Evolutionary conservation across 2,888 invertebrate genomes (phyloP), one percentile per base, ranked within the genome.

Genomic region (Malthinus seriepunctatus): DNA sequence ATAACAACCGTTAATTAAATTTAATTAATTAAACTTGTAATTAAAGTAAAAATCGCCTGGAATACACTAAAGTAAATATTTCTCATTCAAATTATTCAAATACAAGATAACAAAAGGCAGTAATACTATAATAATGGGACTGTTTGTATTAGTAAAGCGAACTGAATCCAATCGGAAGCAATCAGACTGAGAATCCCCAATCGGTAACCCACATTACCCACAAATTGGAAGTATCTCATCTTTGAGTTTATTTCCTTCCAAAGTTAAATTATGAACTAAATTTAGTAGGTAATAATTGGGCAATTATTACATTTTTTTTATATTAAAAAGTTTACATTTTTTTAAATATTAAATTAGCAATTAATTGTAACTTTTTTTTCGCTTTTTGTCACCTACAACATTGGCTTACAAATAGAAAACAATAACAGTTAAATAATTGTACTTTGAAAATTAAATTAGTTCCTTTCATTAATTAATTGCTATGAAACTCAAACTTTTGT

Each of bases 81-180:
- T 42, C 53, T 45, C 44, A 32, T 58, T 47, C 37, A 49, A 50
- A 49, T 58, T 53, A 53, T 50, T 48, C 52, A 58, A 53, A 53
- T 45, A 45, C 32, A 9, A 49, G 49, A 49, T 58, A 53, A 53
- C 53, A 39, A 37, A 50, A 52, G 49, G 50, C 42, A 23, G 58
- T 58, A 54, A 54, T 47, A 51, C 47, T 51, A 54, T 59, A 59
- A 55, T 54, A 59, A 51, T 59, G 59, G 35, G 47, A 49, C 39
- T 55, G 59, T 51, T 55, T 33, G 51, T 50, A 59, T 54, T 59
- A 59, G 49, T 59, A 59, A 55, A 55, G 49, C 47, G 59, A 54
- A 51, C 59, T 34, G 50, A 55, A 46, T 44, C 51, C 44, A 51
- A 59, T 59, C 59, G 59, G 55, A 59, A 54, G 54, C 51, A 54